Percentiles rank a stretch among this genome's conserved stretches.
Evolutionary conservation across 53 echinoderm and acorn worm genomes (phyloP).

Genomic region (Holothuria leucospilota): DNA sequence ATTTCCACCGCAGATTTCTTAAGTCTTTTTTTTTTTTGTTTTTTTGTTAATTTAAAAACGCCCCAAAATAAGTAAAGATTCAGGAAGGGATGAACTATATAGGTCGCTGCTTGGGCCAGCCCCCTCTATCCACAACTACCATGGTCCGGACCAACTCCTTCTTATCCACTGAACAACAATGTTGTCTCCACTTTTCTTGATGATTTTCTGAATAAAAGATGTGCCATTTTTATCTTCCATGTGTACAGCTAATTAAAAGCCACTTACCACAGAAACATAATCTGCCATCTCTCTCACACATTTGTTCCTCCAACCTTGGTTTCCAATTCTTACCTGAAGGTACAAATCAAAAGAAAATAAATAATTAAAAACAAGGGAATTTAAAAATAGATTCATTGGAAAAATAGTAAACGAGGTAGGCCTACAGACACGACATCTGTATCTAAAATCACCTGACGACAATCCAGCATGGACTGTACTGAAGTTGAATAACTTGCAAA

Average conservation of each 20-base stretch:
- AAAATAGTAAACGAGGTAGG: neutral
- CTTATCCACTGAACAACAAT: slow-evolving; percentile 3
- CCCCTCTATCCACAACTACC: neutral
- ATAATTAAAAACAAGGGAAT: too few species aligned
- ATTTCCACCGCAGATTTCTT: neutral
- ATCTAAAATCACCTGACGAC: neutral
- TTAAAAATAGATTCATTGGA: too few species aligned
- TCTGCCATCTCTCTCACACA: neutral
- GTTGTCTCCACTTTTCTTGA: neutral
- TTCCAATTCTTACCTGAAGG: neutral
- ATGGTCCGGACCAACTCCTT: neutral
- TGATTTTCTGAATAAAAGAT: neutral
- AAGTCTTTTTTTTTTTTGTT: neutral
- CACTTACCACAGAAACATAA: neutral
- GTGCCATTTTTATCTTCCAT: neutral
- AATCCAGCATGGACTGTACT: too few species aligned
- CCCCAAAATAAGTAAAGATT: slow-evolving; percentile 4
- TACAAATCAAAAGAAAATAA: too few species aligned
- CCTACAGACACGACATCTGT: neutral
- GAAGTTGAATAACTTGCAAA: too few species aligned
- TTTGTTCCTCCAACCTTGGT: neutral
- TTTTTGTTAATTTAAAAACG: neutral
- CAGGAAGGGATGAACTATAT: neutral
- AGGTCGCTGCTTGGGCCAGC: neutral
- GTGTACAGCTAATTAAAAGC: neutral